Evolutionary conservation across 2,888 invertebrate species (phyloP).

Genomic region (Anthrax anthrax): DNA sequence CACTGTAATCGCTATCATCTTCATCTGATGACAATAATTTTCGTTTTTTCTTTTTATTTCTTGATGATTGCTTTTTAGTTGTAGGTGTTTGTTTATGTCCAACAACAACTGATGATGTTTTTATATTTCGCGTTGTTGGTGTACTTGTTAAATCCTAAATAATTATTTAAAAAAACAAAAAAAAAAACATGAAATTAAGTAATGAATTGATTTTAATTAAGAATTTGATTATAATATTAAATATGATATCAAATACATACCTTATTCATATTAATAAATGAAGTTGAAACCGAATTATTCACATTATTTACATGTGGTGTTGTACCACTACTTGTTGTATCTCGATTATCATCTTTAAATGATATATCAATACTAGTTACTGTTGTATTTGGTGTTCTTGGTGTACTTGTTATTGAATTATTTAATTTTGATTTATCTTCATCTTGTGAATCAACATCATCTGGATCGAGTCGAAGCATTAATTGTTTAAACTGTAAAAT

Average conservation of each 20-base stretch:
- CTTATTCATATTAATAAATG: constrained; percentile 2
- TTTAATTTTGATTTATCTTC: constrained; percentile 31
- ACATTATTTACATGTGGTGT: constrained; percentile 15
- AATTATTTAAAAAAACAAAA: not conserved
- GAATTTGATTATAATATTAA: too few species aligned
- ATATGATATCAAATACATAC: not conserved
- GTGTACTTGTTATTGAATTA: constrained; percentile 17
- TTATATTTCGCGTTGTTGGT: constrained; percentile 14
- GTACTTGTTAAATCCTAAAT: constrained; percentile 9
- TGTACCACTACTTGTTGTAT: constrained; percentile 10
- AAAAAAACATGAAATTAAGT: not conserved
- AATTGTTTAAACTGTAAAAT: constrained; percentile 59
- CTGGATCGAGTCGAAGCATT: constrained; percentile 69
- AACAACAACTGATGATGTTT: not conserved
- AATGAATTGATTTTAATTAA: not conserved
- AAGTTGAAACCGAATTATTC: constrained; percentile 14
- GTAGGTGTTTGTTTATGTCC: not conserved
- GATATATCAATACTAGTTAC: constrained; percentile 1
- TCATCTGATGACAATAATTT: constrained; percentile 42
- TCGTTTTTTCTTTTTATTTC: constrained; percentile 35
- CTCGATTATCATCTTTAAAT: constrained; percentile 8
- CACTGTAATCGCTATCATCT: constrained; percentile 52
- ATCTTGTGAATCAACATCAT: constrained; percentile 47
- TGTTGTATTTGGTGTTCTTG: constrained; percentile 4
- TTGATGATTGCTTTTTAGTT: constrained; percentile 4